A percentile compares a stretch with the other conserved stretches of the same genome.
phyloP scores from a whole-genome alignment of 2,113 vertebrate species.

The Tiliqua scincoides region DNA sequence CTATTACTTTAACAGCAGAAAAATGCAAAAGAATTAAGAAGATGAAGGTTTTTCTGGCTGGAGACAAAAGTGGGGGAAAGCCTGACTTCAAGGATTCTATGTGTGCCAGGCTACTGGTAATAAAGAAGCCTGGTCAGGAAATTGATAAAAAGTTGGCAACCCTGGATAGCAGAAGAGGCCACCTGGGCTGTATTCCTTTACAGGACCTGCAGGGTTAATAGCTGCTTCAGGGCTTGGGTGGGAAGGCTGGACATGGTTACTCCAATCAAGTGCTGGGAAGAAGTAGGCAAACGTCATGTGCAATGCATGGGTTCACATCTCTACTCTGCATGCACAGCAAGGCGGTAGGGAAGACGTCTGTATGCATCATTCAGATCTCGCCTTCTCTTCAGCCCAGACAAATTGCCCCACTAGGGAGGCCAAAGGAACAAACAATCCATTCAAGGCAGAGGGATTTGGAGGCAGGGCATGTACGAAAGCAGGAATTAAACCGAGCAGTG shows the following conservation, averaged over 20 bases:
- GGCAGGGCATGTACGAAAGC: conserved; percentile 2
- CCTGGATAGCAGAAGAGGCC: background rate
- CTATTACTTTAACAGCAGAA: background rate
- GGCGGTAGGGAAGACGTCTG: background rate
- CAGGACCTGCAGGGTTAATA: background rate
- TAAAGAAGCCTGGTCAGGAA: background rate
- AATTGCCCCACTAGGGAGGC: background rate
- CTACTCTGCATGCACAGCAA: background rate
- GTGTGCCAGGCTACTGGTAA: background rate
- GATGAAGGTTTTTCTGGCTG: background rate
- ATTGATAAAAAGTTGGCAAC: background rate
- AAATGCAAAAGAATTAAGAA: background rate
- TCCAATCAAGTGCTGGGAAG: conserved; percentile 23
- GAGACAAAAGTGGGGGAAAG: background rate
- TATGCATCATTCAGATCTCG: background rate
- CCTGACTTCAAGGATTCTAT: no score
- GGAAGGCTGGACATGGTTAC: background rate
- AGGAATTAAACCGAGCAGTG: background rate
- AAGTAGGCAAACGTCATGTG: background rate
- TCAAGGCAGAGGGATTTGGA: conserved; percentile 7
- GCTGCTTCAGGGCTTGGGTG: background rate
- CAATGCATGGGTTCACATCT: background rate
- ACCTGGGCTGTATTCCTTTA: background rate
- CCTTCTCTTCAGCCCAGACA: background rate
- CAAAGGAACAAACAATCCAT: conserved; percentile 9